Base-by-base conservation (phyloP, 2,888 invertebrate genomes). In the Nymphalis c-album region DNA sequence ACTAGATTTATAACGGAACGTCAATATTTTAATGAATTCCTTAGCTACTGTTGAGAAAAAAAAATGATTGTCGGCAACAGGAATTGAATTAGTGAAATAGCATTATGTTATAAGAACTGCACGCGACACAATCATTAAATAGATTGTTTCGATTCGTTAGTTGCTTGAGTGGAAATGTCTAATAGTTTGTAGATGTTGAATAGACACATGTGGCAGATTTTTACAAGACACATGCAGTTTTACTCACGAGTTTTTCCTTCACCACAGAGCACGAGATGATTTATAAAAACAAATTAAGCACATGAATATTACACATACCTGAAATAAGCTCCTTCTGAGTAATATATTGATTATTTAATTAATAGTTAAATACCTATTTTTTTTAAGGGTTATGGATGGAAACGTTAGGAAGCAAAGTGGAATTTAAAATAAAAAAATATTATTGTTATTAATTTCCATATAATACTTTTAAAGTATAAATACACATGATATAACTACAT, bases 401-500 rank as follows among this genome's bases (percentile, higher is more conserved):
- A 48, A 26, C 31, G 13, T 45, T 35, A 20, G 40, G 1, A 31
- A 6, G 0, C 26, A 6, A 6, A 31, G 6, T 31, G 26, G 26
- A n/a, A 26, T n/a, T 18, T 60, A 50, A 7, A 61, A 61, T 40
- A 50, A 62, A 61, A 62, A 47, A 50, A 62, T 60, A 68, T 67
- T 55, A 31, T 46, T 73, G 69, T 74, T 76, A 73, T 79, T 59
- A 77, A 78, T 80, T 72, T 81, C 79, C 83, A 87, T 88, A 87
- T 87, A 88, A 88, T 88, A 86, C 77, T 78, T 83, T 76, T 78
- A 76, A 76, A 78, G 77, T 86, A 85, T 86, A 85, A 85, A 85
- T 26, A 62, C 64, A 67, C 53, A 58, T 77, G 78, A 77, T 64
- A 77, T 73, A 72, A 60, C 71, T 71, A 77, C 72, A 62, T 50